These are phyloP conservation scores for Morphnarchus princeps DNA, from an alignment of 2,113 vertebrate genomes.

Conservation along the genomic window DNA sequence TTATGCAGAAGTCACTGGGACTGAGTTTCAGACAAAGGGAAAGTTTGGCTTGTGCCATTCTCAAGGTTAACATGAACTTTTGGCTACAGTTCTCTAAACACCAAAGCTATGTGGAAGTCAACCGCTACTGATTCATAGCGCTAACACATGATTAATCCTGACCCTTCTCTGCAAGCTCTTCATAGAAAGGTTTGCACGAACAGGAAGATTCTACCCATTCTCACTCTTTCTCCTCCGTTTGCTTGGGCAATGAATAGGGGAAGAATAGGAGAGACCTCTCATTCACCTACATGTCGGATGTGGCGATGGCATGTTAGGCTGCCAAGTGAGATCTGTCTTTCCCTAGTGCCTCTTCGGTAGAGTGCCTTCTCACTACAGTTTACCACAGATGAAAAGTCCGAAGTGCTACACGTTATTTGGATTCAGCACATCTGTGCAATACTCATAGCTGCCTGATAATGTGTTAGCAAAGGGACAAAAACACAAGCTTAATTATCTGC, in stretches of 20 bases:
- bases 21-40: neutral
- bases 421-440: neutral
- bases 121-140: neutral
- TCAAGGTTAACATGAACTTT: neutral
- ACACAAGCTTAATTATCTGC: neutral
- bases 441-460: neutral
- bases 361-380: neutral
- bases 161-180: neutral
- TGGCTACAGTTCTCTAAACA: neutral
- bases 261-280: neutral
- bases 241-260: neutral
- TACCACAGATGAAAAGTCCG: neutral
- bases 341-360: neutral
- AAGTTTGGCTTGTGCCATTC: neutral
- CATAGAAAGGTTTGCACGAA: neutral
- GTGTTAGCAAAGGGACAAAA: neutral
- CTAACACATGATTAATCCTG: neutral
- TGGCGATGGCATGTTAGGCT: neutral
- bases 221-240: neutral
- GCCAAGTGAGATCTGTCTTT: neutral
- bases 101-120: neutral
- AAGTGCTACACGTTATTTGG: neutral
- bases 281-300: fast-evolving
- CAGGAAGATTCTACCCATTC: neutral
- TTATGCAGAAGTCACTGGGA: neutral